Evolutionary conservation across 1,140 invertebrate genomes (phyloP).

Genomic region (Drosophila tani): DNA sequence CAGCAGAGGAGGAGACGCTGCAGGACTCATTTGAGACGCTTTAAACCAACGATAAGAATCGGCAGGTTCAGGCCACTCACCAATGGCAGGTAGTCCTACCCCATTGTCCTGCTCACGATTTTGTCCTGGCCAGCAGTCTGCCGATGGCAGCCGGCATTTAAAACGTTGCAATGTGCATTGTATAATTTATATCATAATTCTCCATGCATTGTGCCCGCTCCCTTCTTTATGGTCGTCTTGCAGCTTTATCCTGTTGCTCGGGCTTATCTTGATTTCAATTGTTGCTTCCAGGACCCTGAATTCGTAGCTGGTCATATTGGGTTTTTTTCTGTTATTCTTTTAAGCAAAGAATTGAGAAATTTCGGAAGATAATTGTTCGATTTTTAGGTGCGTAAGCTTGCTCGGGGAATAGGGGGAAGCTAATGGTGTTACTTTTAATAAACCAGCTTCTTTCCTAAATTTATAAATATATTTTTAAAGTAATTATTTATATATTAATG

Average conservation of each 20-base stretch:
- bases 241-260: slow-evolving; percentile 62
- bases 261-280: slow-evolving; percentile 72
- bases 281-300: slow-evolving; percentile 16
- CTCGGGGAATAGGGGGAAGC: background rate
- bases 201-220: slow-evolving; percentile 45
- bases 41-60: slow-evolving; percentile 69
- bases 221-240: slow-evolving; percentile 54
- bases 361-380: background rate
- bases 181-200: slow-evolving; percentile 82
- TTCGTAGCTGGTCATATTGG: slow-evolving; percentile 14
- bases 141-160: slow-evolving; percentile 53
- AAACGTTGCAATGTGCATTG: slow-evolving; percentile 81
- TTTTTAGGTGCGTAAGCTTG: background rate
- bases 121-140: slow-evolving; percentile 39
- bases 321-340: slow-evolving; percentile 7
- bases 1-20: slow-evolving; percentile 27
- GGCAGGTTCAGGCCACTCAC: slow-evolving; percentile 62
- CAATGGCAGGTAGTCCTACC: slow-evolving; percentile 60
- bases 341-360: slow-evolving; percentile 31
- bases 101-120: slow-evolving; percentile 73
- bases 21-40: slow-evolving; percentile 72
- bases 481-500: too few species aligned
- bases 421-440: background rate
- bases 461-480: too few species aligned
- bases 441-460: too few species aligned